Evolutionary conservation across 2,797 vertebrate genomes (phyloP), one percentile per base, ranked within the genome.

Genomic region (Lophotriccus pileatus): DNA sequence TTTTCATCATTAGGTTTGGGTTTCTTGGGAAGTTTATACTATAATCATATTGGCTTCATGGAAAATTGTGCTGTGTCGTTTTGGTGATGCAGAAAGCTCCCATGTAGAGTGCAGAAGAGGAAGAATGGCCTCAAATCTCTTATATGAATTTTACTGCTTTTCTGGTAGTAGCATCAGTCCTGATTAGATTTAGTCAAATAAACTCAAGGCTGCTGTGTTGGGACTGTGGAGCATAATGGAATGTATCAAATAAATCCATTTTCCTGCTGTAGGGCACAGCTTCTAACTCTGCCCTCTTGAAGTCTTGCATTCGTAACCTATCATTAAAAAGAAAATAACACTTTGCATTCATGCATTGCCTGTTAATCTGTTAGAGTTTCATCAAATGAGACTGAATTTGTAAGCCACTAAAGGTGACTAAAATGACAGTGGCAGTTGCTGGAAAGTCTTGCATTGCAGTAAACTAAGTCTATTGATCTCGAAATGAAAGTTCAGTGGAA

Each of bases 401-500:
- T 55, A 79, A 86, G 69, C 32, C 28, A 13, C 9, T 28, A 49
- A 81, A 87, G 37, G 49, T 78, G 68, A 50, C 75, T 75, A 27
- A 94, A 89, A 67, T 84, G 63, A 47, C 37, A 60, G 55, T 75
- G 79, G 53, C 3, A 4, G 44, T 69, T 60, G 59, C 63, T 39
- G 70, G 43, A 47, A 64, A 60, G 44, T 44, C 74, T 91, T 78
- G 47, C 34, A 5, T 55, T 69, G 82, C 79, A 79, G 59, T 77
- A 63, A 93, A 59, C 89, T 4, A 58, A 84, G 44, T 77, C 37
- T 93, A 21, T 94, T 93, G 95, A 95, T 95, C 93, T 73, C 34
- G 41, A 95, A 95, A 87, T 90, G 59, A 76, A 91, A 93, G 87
- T 93, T 95, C 83, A 43, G 76, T 84, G 85, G 85, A 77, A 93